These are phyloP conservation scores for Tachina grossa DNA, from an alignment of 2,888 invertebrate genomes.

Conservation along the genomic window DNA sequence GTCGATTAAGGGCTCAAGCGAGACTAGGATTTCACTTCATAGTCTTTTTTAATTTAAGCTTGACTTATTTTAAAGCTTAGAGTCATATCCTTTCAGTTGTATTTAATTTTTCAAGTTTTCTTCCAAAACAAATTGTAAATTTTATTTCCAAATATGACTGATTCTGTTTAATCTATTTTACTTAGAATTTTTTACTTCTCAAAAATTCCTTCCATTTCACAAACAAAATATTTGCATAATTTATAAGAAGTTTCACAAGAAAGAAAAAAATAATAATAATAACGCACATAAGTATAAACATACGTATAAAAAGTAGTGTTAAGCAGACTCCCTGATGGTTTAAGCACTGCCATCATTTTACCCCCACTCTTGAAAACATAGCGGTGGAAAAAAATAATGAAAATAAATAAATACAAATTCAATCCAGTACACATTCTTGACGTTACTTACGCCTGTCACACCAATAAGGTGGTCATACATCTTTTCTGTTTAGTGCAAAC, in stretches of 20 bases:
- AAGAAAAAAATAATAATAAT: neutral
- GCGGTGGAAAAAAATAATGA: slow-evolving; percentile 1
- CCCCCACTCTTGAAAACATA: slow-evolving; percentile 7
- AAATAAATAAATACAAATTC: slow-evolving; percentile 64
- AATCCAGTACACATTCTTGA: slow-evolving; percentile 59
- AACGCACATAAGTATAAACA: neutral
- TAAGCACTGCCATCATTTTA: slow-evolving; percentile 47
- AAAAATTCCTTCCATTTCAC: slow-evolving; percentile 49
- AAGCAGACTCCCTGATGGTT: slow-evolving; percentile 61
- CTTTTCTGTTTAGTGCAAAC: slow-evolving; percentile 41
- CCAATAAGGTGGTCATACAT: slow-evolving; percentile 74
- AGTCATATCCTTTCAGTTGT: too few relatives aligned
- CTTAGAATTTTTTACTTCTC: neutral
- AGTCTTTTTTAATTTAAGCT: too few relatives aligned
- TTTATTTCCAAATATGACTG: slow-evolving; percentile 24
- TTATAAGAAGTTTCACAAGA: slow-evolving; percentile 49
- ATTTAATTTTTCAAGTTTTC: neutral
- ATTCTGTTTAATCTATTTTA: slow-evolving; percentile 18
- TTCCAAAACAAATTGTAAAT: too few relatives aligned
- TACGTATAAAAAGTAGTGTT: slow-evolving; percentile 10
- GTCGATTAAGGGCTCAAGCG: too few relatives aligned
- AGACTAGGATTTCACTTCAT: too few relatives aligned
- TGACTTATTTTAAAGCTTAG: too few relatives aligned
- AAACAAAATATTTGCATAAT: slow-evolving; percentile 66
- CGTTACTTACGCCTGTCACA: slow-evolving; percentile 74